Percentiles rank a stretch among this genome's conserved stretches.
These are phyloP conservation scores for Amphiprion percula DNA, from an alignment of 2,113 vertebrate species.

Conservation along the genomic window DNA sequence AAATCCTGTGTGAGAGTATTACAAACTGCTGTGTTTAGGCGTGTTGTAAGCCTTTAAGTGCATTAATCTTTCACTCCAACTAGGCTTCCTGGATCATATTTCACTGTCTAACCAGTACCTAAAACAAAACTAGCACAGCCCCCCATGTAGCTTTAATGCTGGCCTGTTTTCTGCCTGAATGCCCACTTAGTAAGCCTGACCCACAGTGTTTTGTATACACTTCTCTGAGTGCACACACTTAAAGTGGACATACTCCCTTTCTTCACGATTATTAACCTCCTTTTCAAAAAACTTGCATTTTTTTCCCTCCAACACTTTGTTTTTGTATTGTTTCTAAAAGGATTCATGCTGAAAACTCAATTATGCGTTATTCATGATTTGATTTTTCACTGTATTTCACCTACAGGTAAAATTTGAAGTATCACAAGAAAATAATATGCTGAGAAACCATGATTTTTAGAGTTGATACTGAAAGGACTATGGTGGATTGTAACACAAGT, in stretches of 20 bases:
- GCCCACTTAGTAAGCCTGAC: not conserved
- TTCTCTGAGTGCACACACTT: not conserved
- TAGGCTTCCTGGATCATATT: conserved; percentile 1
- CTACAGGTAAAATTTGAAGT: not conserved
- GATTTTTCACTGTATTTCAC: not conserved
- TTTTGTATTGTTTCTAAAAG: too few species aligned
- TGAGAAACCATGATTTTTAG: too few species aligned
- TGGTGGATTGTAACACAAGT: not conserved
- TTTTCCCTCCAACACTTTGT: too few species aligned
- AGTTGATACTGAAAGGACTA: not conserved
- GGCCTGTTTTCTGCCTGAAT: not conserved
- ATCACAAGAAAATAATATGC: too few species aligned
- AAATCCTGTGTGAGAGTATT: conserved; percentile 1
- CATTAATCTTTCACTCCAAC: not conserved
- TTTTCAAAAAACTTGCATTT: too few species aligned
- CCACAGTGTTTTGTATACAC: not conserved
- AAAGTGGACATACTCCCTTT: not conserved
- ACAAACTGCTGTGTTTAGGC: not conserved
- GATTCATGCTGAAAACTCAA: too few species aligned
- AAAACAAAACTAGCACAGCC: not conserved
- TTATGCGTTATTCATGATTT: too few species aligned
- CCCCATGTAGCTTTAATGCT: not conserved
- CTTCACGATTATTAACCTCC: too few species aligned
- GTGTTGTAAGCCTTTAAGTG: conserved; percentile 27
- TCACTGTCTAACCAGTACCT: not conserved